Evolutionary conservation across 2,888 invertebrate species (phyloP).

Genomic region (Chalcosyrphus nemorum): DNA sequence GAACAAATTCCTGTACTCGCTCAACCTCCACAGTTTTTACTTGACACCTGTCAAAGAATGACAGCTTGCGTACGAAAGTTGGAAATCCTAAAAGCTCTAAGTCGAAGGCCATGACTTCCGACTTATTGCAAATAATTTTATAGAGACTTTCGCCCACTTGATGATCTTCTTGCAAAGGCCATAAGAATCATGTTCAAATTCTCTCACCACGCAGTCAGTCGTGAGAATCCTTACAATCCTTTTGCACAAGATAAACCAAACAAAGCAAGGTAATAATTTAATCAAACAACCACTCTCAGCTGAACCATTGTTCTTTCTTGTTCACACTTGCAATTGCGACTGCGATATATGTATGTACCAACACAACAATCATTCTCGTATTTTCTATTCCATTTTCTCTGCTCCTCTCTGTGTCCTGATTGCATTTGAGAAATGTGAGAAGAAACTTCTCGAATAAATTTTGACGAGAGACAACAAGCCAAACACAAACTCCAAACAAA

Average conservation of each 20-base stretch:
- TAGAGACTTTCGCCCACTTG: too few relatives aligned
- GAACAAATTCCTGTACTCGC: too few relatives aligned
- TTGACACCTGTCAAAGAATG: too few relatives aligned
- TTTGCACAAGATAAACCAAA: not conserved
- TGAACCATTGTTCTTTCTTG: not conserved
- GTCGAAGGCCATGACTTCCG: too few relatives aligned
- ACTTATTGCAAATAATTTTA: too few relatives aligned
- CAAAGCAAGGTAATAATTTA: conserved; percentile 23
- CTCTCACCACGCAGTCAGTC: too few relatives aligned
- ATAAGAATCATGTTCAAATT: too few relatives aligned
- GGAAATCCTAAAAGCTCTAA: too few relatives aligned
- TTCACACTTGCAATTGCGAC: conserved; percentile 7
- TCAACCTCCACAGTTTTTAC: too few relatives aligned
- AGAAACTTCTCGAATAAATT: conserved; percentile 64
- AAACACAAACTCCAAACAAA: not conserved
- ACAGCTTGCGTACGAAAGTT: too few relatives aligned
- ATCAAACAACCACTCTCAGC: not conserved
- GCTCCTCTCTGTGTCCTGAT: conserved; percentile 43
- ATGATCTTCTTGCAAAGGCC: too few relatives aligned
- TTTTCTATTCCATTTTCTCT: conserved; percentile 1
- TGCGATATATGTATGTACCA: too few relatives aligned
- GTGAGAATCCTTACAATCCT: not conserved
- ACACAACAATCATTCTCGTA: conserved; percentile 6
- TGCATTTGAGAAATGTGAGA: conserved; percentile 45
- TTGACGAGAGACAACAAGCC: conserved; percentile 58